A percentile compares a stretch with the other conserved stretches of the same genome.
phyloP scores from a whole-genome alignment of 1,140 invertebrate species.

The Meteorus sp. region DNA sequence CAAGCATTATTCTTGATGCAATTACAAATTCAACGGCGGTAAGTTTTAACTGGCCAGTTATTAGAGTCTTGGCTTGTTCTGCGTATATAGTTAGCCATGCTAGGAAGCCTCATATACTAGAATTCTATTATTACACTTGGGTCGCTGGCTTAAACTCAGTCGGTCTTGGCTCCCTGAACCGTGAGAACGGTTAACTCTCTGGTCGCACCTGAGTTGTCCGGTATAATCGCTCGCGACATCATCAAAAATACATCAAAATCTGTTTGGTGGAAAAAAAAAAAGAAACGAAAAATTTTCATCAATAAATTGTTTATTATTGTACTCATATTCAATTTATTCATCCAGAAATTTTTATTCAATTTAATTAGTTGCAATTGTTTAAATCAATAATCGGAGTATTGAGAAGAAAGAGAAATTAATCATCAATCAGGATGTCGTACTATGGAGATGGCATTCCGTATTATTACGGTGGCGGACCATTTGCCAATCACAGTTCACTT shows the following conservation, averaged over 20 bases:
- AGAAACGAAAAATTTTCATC: not conserved
- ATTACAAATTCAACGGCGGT: constrained; percentile 6
- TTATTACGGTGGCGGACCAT: constrained; percentile 45
- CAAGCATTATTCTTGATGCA: constrained; percentile 7
- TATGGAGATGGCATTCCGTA: constrained; percentile 47
- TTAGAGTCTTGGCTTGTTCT: constrained; percentile 15
- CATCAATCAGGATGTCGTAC: constrained; percentile 44
- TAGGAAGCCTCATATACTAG: constrained; percentile 54
- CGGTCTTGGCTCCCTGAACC: constrained; percentile 57
- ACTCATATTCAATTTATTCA: too few species aligned
- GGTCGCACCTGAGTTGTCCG: constrained; percentile 42
- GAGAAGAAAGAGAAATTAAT: too few species aligned
- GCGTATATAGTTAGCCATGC: constrained; percentile 44
- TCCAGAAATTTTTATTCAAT: too few species aligned
- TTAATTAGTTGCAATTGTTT: too few species aligned
- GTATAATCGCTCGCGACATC: constrained; percentile 12
- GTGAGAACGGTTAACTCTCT: constrained; percentile 50
- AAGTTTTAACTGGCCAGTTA: constrained; percentile 10
- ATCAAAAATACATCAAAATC: not conserved
- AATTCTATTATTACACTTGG: constrained; percentile 57
- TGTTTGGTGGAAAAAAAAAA: not conserved
- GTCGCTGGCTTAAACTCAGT: constrained; percentile 58
- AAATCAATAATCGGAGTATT: not conserved
- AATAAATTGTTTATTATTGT: too few species aligned
- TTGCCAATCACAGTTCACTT: constrained; percentile 53